Base-by-base conservation (phyloP, 2,888 invertebrate genomes). In the Agapetus fuscipes region DNA sequence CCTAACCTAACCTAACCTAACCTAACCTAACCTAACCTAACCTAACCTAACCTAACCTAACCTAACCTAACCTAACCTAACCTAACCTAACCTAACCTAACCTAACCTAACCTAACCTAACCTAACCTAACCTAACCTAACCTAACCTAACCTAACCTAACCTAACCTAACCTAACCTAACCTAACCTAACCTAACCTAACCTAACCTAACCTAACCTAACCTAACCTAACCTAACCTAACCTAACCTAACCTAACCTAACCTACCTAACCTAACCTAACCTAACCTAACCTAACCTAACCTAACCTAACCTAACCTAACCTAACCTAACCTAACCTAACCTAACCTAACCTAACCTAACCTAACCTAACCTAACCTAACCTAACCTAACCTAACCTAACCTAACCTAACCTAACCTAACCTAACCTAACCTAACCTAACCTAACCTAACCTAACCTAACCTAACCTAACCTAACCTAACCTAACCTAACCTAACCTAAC, bases 181-280 rank as follows among this genome's bases (percentile, higher is more conserved):
- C 42, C 47, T 45, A 48, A 48, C 48, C 50, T 48, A 50, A 48
- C 49, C 49, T 48, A 51, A 50, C 50, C 50, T 50, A 50, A 48
- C 49, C 49, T 47, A 49, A 50, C 49, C 50, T 49, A 49, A 50
- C 48, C 48, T 46, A 48, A 48, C 48, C 48, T 48, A 48, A 48
- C 48, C 48, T 48, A 50, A 50, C 50, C 53, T 52, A 53, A 53
- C 52, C 54, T 52, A 54, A 54, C 54, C 53, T 50, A 52, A 54
- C 53, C 51, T 50, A n/a, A n/a, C n/a, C n/a, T n/a, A n/a, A n/a
- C n/a, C n/a, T n/a, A n/a, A n/a, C n/a, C n/a, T n/a, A n/a, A n/a
- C n/a, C n/a, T n/a, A n/a, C n/a, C n/a, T n/a, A n/a, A 54, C 53
- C 54, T 52, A 54, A 54, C 51, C 54, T 53, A 53, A 55, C 53